Evolutionary conservation across 1,140 invertebrate species (phyloP), one percentile per base, ranked within the genome.

Genomic region (Neodiprion pinetum): DNA sequence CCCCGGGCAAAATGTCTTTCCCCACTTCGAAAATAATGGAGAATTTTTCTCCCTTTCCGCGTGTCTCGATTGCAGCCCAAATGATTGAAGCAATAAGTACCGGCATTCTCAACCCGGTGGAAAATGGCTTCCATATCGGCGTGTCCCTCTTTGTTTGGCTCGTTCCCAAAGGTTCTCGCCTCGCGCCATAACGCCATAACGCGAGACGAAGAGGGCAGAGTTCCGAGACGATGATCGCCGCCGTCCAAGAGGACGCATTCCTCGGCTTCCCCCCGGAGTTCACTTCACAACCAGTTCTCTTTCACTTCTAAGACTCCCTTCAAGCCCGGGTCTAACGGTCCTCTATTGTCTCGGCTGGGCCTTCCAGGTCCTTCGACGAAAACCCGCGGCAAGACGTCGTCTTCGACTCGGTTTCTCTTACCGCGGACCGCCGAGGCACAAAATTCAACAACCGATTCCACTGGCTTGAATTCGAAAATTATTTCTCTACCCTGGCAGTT

Each of bases 201-300:
- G 53, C n/a, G 53, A 12, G 53, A 61, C 53, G 53, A 61, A 61
- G 53, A 61, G 53, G 53, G 53, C 53, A 61, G 53, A 12, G 53
- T 61, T 61, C n/a, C 53, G 53, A 61, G 53, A 61, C 53, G 53
- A 61, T 61, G 53, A 61, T 61, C 53, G 53, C 53, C n/a, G 53
- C 5, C 53, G 53, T 61, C 53, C 53, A 61, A 61, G 53, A 61
- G 53, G 53, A 61, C 53, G 53, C 53, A 61, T 61, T 61, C 53
- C 53, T 61, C n/a, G n/a, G 8, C 53, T 61, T 61, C 53, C 53
- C 53, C 53, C 53, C 53, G n/a, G 53, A 61, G 53, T 61, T 61
- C 53, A 61, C 53, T 61, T 61, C 53, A 61, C 53, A 61, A 61
- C 53, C 53, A 61, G 53, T 61, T 61, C 53, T 61, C 53, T 61